Base-by-base conservation (phyloP, 2,888 invertebrate genomes). In the Drosophila leonis region DNA sequence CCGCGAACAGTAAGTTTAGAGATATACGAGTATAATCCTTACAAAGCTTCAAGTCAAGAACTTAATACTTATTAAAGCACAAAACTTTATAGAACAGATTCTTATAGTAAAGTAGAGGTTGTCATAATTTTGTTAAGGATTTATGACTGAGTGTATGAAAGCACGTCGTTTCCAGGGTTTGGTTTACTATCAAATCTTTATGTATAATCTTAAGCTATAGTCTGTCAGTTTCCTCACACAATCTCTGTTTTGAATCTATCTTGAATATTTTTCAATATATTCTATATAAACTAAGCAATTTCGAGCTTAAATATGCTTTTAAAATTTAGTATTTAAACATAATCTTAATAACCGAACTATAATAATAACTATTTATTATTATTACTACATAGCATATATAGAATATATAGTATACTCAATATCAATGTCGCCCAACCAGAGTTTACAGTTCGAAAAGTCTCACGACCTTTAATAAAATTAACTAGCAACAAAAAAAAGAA, bases 1-100 rank as follows among this genome's bases (percentile, higher is more conserved):
- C 18, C 42, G 5, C 29, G 13, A 15, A 9, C 24, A 0, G 81
- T 83, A 56, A 72, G 78, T 63, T 9, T 2, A 24, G 9, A 13
- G 2, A 10, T 18, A 7, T 5, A 9, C n/a, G 4, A 33, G 1
- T 15, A 8, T 2, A 1, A 27, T 15, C 13, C 13, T 44, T 13
- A 12, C 10, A 10, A 12, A 49, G 9, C 4, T 27, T 27, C 15
- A 9, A 24, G 15, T 20, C 46, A 1, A 8, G 0, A 13, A n/a
- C 2, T 15, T 27, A 7, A 46, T 27, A 27, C 9, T 3, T 44
- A 1, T 27, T 10, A 8, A 9, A 10, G 0, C 4, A 15, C 9
- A 10, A 44, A 46, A 4, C 24, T 27, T 9, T 4, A n/a, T n/a
- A 10, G 10, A 10, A 10, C 1, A 48, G 15, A 48, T n/a, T 29